Base-by-base conservation (phyloP, 2,888 invertebrate species). In the Ectemnius continuus region DNA sequence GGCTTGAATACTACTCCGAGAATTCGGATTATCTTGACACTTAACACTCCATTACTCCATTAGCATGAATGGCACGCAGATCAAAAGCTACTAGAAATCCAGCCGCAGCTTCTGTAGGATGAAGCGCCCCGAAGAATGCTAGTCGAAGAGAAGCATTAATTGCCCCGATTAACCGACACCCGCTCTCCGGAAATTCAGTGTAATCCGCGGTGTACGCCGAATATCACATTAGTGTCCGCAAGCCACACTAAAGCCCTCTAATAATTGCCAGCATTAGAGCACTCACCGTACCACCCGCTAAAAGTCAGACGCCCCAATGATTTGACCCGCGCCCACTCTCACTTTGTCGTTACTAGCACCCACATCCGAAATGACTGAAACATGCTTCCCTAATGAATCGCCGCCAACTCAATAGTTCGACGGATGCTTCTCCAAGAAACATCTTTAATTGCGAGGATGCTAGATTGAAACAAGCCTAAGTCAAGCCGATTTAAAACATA, bases 1-100 rank as follows among this genome's bases (percentile, higher is more conserved):
- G 83, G 83, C 5, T 58, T 23, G 76, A 74, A 73, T 79, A 83
- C 81, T 83, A 81, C 73, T 73, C 78, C 62, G 79, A 75, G 78
- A 81, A 83, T 83, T 83, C 73, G 75, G 83, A 82, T 83, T 83
- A 83, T 83, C 77, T 78, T 75, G 76, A 71, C 75, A 69, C 75
- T 71, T 83, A 83, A 83, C 81, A 81, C 23, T 23, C 23, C 23
- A 81, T 74, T 75, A 79, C 73, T 78, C 83, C 76, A 83, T 83
- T 83, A 83, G 78, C 81, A 36, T 1, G 36, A 71, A 56, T 23
- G 70, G 67, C 75, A 81, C 8, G 11, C 36, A 6, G 36, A 8
- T 1, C 36, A 36, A 6, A 4, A 11, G 11, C 36, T 6, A 11
- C 36, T 36, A 11, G 36, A 23, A 23, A 23, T 23, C 23, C 0